Base-by-base conservation (phyloP, 2,888 invertebrate genomes). In the Lasioglossum morio region DNA sequence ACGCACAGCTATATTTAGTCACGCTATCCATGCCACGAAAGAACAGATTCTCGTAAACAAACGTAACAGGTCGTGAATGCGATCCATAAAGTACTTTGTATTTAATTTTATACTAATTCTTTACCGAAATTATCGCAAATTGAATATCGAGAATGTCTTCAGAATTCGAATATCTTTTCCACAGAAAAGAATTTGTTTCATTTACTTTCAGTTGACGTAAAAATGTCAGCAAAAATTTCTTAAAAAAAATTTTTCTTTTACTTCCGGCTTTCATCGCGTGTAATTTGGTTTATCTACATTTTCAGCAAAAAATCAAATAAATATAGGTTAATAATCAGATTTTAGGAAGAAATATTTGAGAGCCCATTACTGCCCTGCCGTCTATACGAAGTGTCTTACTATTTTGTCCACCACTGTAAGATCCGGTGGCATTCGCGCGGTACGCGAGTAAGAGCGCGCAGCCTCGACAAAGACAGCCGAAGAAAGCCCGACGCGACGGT, bases 401-500 rank as follows among this genome's bases (percentile, higher is more conserved):
- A 57, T n/a, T n/a, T 57, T 57, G 57, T 57, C 57, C 57, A n/a
- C 12, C 57, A 12, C 53, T 30, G n/a, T 75, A n/a, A 27, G 74
- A 34, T 70, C 73, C 66, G 72, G 69, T 48, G 69, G 27, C 60
- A 63, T 77, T 80, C n/a, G n/a, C n/a, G 4, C 4, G 73, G 66
- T 14, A 46, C 72, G 40, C 40, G 30, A 4, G 4, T 63, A 60
- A 30, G 63, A 77, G 72, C 48, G 72, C 48, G 74, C 34, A 10
- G 37, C 72, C 30, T 43, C 63, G 80, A 82, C 80, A 86, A 88
- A 88, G 77, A 63, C 53, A 30, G 46, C 48, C 48, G 16, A 46
- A 57, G 63, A 77, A 84, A 79, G 72, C 66, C 57, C 23, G 57
- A 10, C 57, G 57, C 48, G 48, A 48, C 48, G 48, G n/a, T 57